Percentiles rank a stretch among this genome's conserved stretches.
Conservation (phyloP, 2,888 invertebrate genomes). For the Apantesis nais region DNA sequence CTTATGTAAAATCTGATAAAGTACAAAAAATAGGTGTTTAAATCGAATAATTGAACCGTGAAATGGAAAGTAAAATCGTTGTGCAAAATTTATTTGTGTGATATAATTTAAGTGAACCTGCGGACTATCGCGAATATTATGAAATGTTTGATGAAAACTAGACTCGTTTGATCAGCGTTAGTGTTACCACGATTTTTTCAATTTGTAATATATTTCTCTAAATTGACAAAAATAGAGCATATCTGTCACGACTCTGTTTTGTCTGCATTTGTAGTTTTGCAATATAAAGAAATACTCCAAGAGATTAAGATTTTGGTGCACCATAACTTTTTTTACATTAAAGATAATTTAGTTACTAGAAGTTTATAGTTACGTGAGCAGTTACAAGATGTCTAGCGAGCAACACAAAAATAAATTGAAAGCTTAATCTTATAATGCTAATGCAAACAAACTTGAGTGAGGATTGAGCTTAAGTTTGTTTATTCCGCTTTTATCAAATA, state of each 20-base stretch:
- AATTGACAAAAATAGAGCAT: constrained; percentile 33
- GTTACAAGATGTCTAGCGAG: not conserved
- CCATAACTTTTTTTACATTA: not conserved
- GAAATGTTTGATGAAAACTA: constrained; percentile 24
- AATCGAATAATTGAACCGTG: constrained; percentile 34
- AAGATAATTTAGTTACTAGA: not conserved
- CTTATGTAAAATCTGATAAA: constrained; percentile 9
- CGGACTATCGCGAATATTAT: constrained; percentile 39
- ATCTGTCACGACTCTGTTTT: constrained; percentile 18
- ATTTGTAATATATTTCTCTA: constrained; percentile 29
- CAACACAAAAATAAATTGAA: too few species aligned
- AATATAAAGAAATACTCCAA: constrained; percentile 19
- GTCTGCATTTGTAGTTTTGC: constrained; percentile 19
- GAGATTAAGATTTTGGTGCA: not conserved
- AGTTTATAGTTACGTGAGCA: not conserved
- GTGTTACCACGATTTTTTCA: constrained; percentile 30
- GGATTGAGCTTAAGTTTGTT: too few species aligned
- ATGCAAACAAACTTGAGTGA: too few species aligned
- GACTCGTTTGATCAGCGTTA: constrained; percentile 32
- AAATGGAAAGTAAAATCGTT: constrained; percentile 53
- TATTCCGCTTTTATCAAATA: too few species aligned
- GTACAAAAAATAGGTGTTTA: constrained; percentile 1
- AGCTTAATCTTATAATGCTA: too few species aligned
- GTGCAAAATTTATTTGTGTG: constrained; percentile 44
- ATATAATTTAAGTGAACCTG: constrained; percentile 46